Evolutionary conservation across 1,140 invertebrate genomes (phyloP).

Genomic region (Oreohelix idahoensis): DNA sequence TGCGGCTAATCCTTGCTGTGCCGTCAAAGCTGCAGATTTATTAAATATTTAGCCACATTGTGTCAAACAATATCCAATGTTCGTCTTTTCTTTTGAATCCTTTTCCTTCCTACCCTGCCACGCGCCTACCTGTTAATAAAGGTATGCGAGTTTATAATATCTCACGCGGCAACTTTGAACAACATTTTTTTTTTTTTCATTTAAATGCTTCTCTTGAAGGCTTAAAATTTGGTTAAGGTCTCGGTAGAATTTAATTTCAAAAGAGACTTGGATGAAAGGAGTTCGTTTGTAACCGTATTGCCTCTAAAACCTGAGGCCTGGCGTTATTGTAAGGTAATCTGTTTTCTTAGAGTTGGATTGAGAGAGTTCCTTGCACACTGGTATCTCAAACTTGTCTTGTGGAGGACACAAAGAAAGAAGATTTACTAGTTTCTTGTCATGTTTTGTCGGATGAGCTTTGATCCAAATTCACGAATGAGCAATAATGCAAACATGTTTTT

Average conservation of each 20-base stretch:
- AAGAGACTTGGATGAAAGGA: not conserved
- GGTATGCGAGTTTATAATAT: not conserved
- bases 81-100: not conserved
- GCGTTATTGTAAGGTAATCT: not conserved
- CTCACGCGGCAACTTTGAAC: not conserved
- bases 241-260: not conserved
- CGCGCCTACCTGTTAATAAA: not conserved
- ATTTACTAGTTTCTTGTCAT: not conserved
- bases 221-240: not conserved
- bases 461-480: too few species aligned
- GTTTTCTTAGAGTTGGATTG: not conserved
- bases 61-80: not conserved
- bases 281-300: not conserved
- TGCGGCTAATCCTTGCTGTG: not conserved
- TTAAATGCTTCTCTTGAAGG: not conserved
- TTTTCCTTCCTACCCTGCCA: not conserved
- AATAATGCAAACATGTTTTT: too few species aligned
- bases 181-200: not conserved
- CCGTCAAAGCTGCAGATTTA: not conserved
- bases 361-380: not conserved
- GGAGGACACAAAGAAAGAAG: not conserved
- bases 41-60: not conserved
- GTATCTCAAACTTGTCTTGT: not conserved
- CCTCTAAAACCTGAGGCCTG: not conserved
- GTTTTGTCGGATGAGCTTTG: too few species aligned